phyloP scores from a whole-genome alignment of 2,888 invertebrate species.

The Tinea trinotella region DNA sequence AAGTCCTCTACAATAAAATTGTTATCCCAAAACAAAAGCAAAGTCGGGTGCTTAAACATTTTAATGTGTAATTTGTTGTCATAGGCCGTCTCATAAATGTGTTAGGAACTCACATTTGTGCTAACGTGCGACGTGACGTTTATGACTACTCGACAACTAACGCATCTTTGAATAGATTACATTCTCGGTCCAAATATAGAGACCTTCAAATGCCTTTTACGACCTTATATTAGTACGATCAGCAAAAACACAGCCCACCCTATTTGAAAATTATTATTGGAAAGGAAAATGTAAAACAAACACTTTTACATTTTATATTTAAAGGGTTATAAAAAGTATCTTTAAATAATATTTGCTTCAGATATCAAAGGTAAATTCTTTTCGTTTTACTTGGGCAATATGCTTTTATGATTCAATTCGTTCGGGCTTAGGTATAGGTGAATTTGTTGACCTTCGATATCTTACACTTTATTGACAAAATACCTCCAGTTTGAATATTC shows the following conservation, averaged over 20 bases:
- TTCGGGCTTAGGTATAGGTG: background rate
- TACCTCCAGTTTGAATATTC: background rate
- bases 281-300: background rate
- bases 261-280: background rate
- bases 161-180: constrained; percentile 13
- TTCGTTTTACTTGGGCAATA: background rate
- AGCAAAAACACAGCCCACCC: background rate
- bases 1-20: constrained; percentile 4
- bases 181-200: background rate
- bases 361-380: constrained; percentile 7
- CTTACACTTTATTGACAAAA: background rate
- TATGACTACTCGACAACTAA: constrained; percentile 15
- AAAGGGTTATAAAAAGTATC: background rate
- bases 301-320: no score
- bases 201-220: background rate
- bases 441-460: background rate
- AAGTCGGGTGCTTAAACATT: constrained; percentile 4
- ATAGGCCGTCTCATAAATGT: constrained; percentile 17
- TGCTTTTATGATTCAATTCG: background rate
- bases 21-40: background rate
- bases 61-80: constrained; percentile 19
- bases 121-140: constrained; percentile 11
- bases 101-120: constrained; percentile 10
- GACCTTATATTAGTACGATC: background rate
- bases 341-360: constrained; percentile 1